Evolutionary conservation across 1,140 invertebrate genomes (phyloP).

Genomic region (Bicyclus anynana): DNA sequence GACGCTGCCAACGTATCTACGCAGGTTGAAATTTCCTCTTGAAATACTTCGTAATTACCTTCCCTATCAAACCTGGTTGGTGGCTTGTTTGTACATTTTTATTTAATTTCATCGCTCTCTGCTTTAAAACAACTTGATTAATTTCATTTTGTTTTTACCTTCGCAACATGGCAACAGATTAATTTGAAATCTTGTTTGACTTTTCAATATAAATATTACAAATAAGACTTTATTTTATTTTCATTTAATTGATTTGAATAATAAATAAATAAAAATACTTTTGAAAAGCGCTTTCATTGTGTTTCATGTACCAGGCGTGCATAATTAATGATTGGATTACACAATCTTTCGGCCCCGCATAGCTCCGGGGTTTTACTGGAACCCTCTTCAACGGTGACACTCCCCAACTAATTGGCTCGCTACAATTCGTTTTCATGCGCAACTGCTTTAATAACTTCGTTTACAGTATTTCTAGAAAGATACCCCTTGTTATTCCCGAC

Average conservation of each 20-base stretch:
- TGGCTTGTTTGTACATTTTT: too few relatives aligned
- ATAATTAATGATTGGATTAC: slow-evolving; percentile 4
- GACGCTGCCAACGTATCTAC: too few relatives aligned
- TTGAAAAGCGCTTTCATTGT: neutral
- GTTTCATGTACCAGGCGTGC: neutral
- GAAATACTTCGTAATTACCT: too few relatives aligned
- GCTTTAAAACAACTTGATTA: too few relatives aligned
- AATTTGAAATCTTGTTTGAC: too few relatives aligned
- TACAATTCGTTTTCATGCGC: slow-evolving; percentile 57
- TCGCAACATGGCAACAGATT: too few relatives aligned
- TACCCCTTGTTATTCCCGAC: slow-evolving; percentile 1
- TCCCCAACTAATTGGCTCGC: slow-evolving; percentile 61
- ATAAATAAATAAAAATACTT: neutral
- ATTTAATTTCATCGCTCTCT: too few relatives aligned
- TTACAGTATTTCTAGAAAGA: slow-evolving; percentile 12
- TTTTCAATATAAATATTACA: too few relatives aligned
- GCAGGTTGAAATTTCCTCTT: too few relatives aligned
- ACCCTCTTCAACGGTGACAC: slow-evolving; percentile 56
- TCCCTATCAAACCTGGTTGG: too few relatives aligned
- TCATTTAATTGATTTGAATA: neutral
- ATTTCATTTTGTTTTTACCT: too few relatives aligned
- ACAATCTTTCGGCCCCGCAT: slow-evolving; percentile 1
- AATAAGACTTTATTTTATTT: too few relatives aligned
- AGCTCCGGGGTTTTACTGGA: slow-evolving; percentile 1
- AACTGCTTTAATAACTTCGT: slow-evolving; percentile 54